A percentile compares a stretch with the other conserved stretches of the same genome.
phyloP scores from a whole-genome alignment of 1,140 invertebrate genomes.

The Papilio helenus region DNA sequence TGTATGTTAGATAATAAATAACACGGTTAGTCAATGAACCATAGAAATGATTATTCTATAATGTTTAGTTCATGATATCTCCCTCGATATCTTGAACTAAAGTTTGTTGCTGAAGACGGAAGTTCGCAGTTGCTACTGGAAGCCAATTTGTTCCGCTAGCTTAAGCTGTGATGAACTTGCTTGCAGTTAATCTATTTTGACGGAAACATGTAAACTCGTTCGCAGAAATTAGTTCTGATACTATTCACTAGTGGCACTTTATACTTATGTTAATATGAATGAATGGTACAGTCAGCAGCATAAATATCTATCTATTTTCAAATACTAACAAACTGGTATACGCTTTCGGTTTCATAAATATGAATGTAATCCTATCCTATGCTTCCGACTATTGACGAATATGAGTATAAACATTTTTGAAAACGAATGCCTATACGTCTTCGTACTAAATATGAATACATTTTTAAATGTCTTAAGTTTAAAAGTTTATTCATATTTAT shows the following conservation, averaged over 20 bases:
- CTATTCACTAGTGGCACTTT: not conserved
- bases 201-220: not conserved
- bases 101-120: conserved; percentile 27
- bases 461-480: no score
- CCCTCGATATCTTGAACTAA: conserved; percentile 17
- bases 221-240: not conserved
- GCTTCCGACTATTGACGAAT: no score
- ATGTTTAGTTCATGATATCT: not conserved
- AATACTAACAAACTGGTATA: no score
- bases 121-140: conserved; percentile 18
- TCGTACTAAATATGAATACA: no score
- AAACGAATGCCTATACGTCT: no score
- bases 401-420: no score
- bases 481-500: no score
- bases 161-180: conserved; percentile 29
- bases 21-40: not conserved
- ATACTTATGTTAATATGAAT: not conserved
- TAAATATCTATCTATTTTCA: no score
- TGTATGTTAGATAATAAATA: not conserved
- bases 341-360: no score
- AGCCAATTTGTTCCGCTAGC: conserved; percentile 38
- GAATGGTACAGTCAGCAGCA: not conserved
- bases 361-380: no score
- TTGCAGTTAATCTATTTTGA: conserved; percentile 31
- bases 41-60: not conserved